phyloP scores from a whole-genome alignment of 2,888 invertebrate species.

The Xestia sexstrigata region DNA sequence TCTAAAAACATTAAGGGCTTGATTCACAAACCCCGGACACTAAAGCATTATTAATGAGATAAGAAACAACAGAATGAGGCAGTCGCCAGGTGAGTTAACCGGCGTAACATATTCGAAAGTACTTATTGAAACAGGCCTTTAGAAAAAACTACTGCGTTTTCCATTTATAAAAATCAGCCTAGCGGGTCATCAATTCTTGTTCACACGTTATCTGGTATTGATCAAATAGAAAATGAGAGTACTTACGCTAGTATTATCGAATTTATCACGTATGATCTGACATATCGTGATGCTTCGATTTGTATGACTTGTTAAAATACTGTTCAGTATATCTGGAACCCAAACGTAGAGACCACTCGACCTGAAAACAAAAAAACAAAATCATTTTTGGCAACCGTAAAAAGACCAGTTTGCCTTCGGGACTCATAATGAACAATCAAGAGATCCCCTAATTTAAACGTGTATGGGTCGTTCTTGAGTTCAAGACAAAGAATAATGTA shows the following conservation, averaged over 20 bases:
- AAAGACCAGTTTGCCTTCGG: too few species aligned
- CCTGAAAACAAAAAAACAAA: slow-evolving; percentile 71
- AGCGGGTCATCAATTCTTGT: background rate
- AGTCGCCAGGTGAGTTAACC: background rate
- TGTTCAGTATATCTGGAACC: slow-evolving; percentile 91
- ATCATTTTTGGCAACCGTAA: too few species aligned
- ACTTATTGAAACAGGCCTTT: background rate
- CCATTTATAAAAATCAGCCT: background rate
- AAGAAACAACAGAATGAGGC: background rate
- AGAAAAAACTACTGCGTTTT: background rate
- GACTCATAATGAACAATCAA: background rate
- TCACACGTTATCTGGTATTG: background rate
- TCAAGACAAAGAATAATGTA: background rate
- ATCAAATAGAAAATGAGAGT: background rate
- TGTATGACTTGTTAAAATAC: slow-evolving; percentile 80
- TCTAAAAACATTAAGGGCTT: too few species aligned
- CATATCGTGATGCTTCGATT: slow-evolving; percentile 81
- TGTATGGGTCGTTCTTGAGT: background rate
- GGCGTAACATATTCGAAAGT: background rate
- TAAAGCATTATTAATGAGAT: background rate
- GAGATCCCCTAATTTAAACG: background rate
- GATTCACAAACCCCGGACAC: background rate
- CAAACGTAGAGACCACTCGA: slow-evolving; percentile 90
- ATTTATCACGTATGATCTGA: slow-evolving; percentile 84
- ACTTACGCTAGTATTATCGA: slow-evolving; percentile 74